These are phyloP conservation scores for Coelopa pilipes DNA, from an alignment of 2,888 invertebrate species.

Conservation along the genomic window DNA sequence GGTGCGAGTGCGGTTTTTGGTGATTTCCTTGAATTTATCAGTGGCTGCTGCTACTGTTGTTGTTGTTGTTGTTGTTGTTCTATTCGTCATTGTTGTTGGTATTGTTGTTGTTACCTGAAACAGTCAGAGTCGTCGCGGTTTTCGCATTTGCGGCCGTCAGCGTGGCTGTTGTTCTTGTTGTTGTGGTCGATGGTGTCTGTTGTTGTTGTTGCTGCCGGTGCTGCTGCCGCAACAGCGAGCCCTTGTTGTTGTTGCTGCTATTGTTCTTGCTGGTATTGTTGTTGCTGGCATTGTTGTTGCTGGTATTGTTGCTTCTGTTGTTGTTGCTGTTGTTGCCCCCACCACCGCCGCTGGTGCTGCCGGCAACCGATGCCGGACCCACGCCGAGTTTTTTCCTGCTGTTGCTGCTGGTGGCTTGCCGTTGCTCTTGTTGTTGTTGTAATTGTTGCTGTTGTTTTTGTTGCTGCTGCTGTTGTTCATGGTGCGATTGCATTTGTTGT, in stretches of 20 bases:
- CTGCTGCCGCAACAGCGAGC: slow-evolving; percentile 10
- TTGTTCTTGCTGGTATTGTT: slow-evolving; percentile 22
- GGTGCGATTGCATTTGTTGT: slow-evolving; percentile 21
- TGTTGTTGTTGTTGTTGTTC: too few relatives aligned
- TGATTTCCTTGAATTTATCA: too few relatives aligned
- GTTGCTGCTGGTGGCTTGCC: slow-evolving; percentile 38
- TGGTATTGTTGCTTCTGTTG: slow-evolving; percentile 32
- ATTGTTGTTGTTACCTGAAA: slow-evolving; percentile 44
- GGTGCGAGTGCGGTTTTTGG: too few relatives aligned
- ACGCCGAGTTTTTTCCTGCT: slow-evolving; percentile 1
- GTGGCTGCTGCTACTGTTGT: too few relatives aligned
- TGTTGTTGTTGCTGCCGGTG: slow-evolving; percentile 49
- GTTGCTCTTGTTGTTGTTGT: slow-evolving; percentile 40
- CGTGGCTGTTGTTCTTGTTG: slow-evolving; percentile 37
- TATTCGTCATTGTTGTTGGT: too few relatives aligned
- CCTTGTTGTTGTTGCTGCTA: slow-evolving; percentile 47
- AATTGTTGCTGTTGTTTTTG: too few relatives aligned
- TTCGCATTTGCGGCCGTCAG: slow-evolving; percentile 40
- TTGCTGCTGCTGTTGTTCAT: slow-evolving; percentile 35
- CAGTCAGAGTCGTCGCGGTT: slow-evolving; percentile 39
- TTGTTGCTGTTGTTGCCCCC: slow-evolving; percentile 40
- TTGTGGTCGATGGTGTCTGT: slow-evolving; percentile 31
- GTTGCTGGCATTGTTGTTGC: slow-evolving; percentile 34
- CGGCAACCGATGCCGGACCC: slow-evolving; percentile 1
- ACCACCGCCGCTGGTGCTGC: slow-evolving; percentile 34